Conservation (phyloP, 2,113 vertebrate species). For the Trogon surrucura region DNA sequence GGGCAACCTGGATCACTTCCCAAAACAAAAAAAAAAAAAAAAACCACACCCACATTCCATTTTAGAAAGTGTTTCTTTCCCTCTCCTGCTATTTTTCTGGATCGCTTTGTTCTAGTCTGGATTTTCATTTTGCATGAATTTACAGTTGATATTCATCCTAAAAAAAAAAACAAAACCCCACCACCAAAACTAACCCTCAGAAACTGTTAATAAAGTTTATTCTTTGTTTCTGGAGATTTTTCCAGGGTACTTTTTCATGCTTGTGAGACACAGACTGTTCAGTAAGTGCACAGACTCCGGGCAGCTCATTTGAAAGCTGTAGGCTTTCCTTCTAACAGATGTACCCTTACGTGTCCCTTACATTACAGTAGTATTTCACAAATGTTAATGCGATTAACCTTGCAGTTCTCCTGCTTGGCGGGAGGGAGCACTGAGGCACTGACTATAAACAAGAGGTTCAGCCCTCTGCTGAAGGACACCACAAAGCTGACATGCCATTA, state of each 20-base stretch:
- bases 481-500: not conserved
- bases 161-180: not conserved
- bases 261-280: not conserved
- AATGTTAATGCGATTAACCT: not conserved
- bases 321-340: not conserved
- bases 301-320: not conserved
- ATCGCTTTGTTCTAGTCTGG: not conserved
- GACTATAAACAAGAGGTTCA: not conserved
- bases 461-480: not conserved
- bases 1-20: not conserved
- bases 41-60: not conserved
- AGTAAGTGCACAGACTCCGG: not conserved
- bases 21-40: not conserved
- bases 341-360: not conserved
- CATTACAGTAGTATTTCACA: not conserved
- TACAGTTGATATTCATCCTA: not conserved
- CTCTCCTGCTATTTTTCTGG: not conserved
- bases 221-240: not conserved
- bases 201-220: not conserved
- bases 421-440: conserved; percentile 3
- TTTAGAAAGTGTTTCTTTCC: not conserved
- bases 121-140: not conserved
- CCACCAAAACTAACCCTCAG: not conserved
- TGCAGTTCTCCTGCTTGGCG: not conserved
- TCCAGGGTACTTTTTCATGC: not conserved